Conservation (phyloP, 1,140 invertebrate genomes). For the Drosophila elegans region DNA sequence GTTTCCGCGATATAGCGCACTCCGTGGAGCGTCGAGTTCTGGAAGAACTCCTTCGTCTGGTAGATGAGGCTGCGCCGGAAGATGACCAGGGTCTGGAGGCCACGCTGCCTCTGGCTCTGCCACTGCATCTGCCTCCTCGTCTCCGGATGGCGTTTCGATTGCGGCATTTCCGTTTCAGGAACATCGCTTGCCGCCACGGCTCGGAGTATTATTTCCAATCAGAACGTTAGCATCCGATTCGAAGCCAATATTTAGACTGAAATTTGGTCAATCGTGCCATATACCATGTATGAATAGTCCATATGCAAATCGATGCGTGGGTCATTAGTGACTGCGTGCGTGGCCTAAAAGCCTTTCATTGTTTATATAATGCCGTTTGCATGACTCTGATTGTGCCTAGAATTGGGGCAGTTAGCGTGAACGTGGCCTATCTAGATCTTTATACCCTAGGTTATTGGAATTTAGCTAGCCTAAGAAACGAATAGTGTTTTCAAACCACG, state of each 20-base stretch:
- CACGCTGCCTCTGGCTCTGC: conserved; percentile 12
- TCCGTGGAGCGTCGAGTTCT: conserved; percentile 89
- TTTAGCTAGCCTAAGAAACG: not conserved
- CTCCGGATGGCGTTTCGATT: conserved; percentile 46
- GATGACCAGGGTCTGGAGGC: conserved; percentile 73
- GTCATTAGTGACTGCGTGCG: conserved; percentile 33
- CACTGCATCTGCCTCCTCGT: conserved; percentile 11
- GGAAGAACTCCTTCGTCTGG: conserved; percentile 89
- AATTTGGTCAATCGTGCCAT: too few relatives aligned
- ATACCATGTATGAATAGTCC: not conserved
- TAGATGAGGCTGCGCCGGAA: conserved; percentile 87
- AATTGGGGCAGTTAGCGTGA: conserved; percentile 26
- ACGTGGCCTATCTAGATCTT: conserved; percentile 37
- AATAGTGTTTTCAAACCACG: too few relatives aligned
- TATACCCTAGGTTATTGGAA: not conserved
- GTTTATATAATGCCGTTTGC: conserved; percentile 53
- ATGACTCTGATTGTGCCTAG: conserved; percentile 45
- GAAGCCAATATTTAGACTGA: conserved; percentile 19
- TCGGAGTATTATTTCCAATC: not conserved
- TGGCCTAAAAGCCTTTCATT: conserved; percentile 73
- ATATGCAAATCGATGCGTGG: conserved; percentile 32
- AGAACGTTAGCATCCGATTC: not conserved
- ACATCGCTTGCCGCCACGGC: conserved; percentile 43
- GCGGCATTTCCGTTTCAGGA: conserved; percentile 75
- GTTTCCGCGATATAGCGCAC: conserved; percentile 90